Evolutionary conservation across 1,140 invertebrate genomes (phyloP).

Genomic region (Drosophila sp.): DNA sequence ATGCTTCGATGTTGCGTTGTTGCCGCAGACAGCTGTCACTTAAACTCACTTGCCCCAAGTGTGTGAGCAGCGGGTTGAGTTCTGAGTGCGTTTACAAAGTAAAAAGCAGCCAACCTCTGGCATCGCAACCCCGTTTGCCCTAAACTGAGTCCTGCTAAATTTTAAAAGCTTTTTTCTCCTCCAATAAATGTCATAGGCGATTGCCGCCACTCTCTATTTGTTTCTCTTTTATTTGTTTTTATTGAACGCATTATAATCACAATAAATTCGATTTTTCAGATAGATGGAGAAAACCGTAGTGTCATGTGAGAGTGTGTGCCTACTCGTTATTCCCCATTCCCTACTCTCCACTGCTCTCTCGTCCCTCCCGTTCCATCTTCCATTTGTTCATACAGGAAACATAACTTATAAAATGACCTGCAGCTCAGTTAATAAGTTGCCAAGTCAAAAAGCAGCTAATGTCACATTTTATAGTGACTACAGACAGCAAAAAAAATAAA

Average conservation of each 20-base stretch:
- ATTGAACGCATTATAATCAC: conserved; percentile 32
- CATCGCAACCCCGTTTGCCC: neutral
- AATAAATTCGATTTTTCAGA: conserved; percentile 44
- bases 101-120: conserved; percentile 5
- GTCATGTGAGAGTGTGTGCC: neutral
- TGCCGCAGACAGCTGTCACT: conserved; percentile 73
- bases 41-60: conserved; percentile 63
- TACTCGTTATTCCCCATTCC: neutral
- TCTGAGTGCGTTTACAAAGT: neutral
- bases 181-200: conserved; percentile 58
- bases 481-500: neutral
- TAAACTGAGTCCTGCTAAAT: conserved; percentile 10
- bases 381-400: too few species aligned
- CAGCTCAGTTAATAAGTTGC: conserved; percentile 19
- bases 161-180: conserved; percentile 71
- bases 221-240: conserved; percentile 22
- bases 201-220: neutral
- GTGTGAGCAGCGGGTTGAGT: neutral
- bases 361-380: too few species aligned
- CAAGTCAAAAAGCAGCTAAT: conserved; percentile 14
- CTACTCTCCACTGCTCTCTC: too few species aligned
- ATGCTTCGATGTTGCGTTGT: conserved; percentile 1
- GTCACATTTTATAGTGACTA: conserved; percentile 13
- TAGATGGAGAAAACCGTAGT: neutral
- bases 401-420: conserved; percentile 19